Evolutionary conservation across 2,888 invertebrate genomes (phyloP).

Genomic region (Polymixis flavicincta): DNA sequence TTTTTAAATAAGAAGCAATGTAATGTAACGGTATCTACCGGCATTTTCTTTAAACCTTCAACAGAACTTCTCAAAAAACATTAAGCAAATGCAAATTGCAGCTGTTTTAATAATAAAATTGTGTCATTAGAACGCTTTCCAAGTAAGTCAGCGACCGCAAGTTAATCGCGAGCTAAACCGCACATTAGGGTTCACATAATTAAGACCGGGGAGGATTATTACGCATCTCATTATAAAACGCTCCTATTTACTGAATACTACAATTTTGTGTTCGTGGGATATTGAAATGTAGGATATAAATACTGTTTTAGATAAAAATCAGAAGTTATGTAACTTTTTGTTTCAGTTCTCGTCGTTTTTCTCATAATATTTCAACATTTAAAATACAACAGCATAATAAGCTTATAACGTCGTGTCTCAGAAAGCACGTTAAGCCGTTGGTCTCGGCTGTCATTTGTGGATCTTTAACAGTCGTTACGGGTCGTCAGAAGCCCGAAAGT

Average conservation of each 20-base stretch:
- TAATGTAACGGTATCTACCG: background rate
- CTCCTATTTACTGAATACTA: constrained; percentile 13
- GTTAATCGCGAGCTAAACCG: constrained; percentile 72
- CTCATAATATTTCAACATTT: background rate
- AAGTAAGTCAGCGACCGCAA: constrained; percentile 73
- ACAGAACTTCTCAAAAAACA: constrained; percentile 22
- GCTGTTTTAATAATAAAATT: constrained; percentile 46
- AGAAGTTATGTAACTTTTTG: background rate
- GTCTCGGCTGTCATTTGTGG: too few relatives aligned
- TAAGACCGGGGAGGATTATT: constrained; percentile 57
- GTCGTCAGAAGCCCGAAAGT: too few relatives aligned
- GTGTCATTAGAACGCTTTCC: constrained; percentile 53
- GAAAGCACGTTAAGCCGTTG: too few relatives aligned
- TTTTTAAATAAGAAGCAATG: background rate
- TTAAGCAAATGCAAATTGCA: constrained; percentile 26
- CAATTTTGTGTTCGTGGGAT: constrained; percentile 2
- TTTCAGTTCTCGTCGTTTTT: background rate
- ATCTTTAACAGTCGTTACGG: too few relatives aligned
- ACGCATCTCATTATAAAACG: constrained; percentile 21
- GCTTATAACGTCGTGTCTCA: too few relatives aligned
- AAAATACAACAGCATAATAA: background rate
- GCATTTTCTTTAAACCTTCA: constrained; percentile 14
- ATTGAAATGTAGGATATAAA: background rate
- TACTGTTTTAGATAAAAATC: background rate
- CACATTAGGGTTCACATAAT: constrained; percentile 74